A percentile compares a stretch with the other conserved stretches of the same genome.
Conservation (phyloP, 2,888 invertebrate species). For the Ophioninae sp. region DNA sequence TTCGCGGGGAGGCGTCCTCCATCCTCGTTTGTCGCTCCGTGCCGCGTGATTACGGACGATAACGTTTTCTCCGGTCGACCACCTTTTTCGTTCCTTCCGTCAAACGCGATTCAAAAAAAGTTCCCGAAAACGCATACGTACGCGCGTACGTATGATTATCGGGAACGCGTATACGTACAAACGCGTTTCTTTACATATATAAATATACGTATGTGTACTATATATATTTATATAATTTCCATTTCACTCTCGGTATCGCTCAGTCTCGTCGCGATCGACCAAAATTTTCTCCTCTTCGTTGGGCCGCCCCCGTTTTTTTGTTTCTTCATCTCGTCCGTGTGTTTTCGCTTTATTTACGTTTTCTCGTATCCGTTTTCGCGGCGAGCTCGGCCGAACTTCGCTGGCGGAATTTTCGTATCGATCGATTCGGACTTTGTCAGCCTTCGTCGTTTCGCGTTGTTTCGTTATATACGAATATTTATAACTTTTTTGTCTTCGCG, state of each 20-base stretch:
- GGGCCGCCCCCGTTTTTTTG: background rate
- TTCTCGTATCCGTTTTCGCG: background rate
- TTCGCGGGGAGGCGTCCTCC: constrained; percentile 78
- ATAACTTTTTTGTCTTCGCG: background rate
- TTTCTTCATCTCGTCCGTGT: background rate
- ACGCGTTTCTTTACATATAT: background rate
- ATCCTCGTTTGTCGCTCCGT: constrained; percentile 65
- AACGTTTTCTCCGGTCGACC: background rate
- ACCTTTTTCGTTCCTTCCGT: background rate
- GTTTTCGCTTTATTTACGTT: background rate
- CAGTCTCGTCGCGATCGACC: background rate
- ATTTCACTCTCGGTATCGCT: background rate
- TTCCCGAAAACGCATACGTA: background rate
- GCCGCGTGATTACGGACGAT: constrained; percentile 20
- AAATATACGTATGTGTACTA: no score
- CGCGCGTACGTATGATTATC: background rate
- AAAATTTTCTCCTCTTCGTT: constrained; percentile 41
- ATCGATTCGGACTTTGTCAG: background rate
- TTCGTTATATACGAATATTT: background rate
- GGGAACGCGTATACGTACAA: background rate
- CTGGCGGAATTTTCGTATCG: background rate
- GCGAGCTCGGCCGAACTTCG: background rate
- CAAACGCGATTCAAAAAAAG: constrained; percentile 1
- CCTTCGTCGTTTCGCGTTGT: background rate
- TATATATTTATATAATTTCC: constrained; percentile 2